Evolutionary conservation across 92 coral and sea anemone genomes (phyloP).

Genomic region (Isaurus tuberculatus): DNA sequence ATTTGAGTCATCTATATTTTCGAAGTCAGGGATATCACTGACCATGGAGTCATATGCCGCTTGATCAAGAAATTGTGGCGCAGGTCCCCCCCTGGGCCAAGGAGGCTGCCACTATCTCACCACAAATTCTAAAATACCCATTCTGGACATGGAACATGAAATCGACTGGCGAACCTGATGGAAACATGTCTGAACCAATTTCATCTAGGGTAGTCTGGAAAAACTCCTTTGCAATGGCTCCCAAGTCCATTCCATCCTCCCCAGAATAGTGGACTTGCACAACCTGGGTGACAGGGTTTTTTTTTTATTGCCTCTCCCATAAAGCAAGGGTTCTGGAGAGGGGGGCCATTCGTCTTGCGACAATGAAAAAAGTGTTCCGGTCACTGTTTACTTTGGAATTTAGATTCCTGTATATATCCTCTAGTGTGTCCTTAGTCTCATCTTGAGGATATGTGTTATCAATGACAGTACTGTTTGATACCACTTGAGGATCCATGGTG

Average conservation of each 20-base stretch:
- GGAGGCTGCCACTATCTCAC: conserved; percentile 51
- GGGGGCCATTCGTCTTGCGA: conserved; percentile 37
- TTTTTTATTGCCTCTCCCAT: conserved; percentile 46
- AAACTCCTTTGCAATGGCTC: conserved; percentile 59
- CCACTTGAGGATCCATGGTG: neutral
- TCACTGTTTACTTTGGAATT: conserved; percentile 14
- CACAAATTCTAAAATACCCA: conserved; percentile 49
- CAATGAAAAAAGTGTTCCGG: conserved; percentile 11
- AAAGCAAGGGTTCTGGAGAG: conserved; percentile 41
- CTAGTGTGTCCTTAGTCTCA: conserved; percentile 13
- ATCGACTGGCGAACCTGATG: conserved; percentile 46
- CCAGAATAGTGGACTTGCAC: conserved; percentile 45
- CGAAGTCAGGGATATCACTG: conserved; percentile 3
- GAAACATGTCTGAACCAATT: conserved; percentile 45
- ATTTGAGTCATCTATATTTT: too few relatives aligned
- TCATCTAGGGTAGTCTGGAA: conserved; percentile 41
- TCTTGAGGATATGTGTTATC: conserved; percentile 7
- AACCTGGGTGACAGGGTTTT: conserved; percentile 34
- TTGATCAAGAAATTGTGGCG: conserved; percentile 8
- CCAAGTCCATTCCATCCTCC: conserved; percentile 53
- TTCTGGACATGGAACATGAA: conserved; percentile 42
- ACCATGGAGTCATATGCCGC: neutral
- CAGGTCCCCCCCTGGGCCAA: conserved; percentile 36
- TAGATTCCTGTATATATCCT: conserved; percentile 17
- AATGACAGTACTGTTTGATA: conserved; percentile 10